phyloP scores from a whole-genome alignment of 2,888 invertebrate species.

The Lycocerus yunnanus region DNA sequence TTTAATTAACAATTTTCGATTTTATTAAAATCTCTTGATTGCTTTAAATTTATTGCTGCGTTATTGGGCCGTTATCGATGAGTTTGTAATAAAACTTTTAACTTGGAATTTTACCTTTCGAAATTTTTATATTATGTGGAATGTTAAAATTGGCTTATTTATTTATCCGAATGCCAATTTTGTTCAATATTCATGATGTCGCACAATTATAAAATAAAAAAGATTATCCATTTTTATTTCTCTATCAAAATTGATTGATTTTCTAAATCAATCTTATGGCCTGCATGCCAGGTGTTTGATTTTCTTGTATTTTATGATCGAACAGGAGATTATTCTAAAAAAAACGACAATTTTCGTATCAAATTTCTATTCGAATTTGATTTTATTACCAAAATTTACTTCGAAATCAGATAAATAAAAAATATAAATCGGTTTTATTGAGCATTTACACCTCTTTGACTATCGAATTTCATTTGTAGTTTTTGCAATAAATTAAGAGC shows the following conservation, averaged over 20 bases:
- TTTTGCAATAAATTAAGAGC: neutral
- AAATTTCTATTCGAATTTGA: neutral
- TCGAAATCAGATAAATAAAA: neutral
- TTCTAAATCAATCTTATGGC: neutral
- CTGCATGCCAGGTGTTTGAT: neutral
- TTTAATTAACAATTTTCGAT: neutral
- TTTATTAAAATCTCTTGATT: neutral
- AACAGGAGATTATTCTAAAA: neutral
- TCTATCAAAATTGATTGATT: neutral
- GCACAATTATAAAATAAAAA: neutral
- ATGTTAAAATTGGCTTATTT: neutral
- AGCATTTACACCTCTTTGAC: neutral
- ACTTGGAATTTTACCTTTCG: neutral
- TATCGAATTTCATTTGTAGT: neutral
- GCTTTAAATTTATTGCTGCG: neutral
- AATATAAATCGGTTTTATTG: neutral
- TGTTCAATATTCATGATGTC: neutral
- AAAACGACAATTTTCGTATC: neutral
- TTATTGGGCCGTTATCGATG: neutral
- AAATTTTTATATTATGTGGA: neutral
- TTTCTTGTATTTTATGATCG: neutral
- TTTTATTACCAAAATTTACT: neutral
- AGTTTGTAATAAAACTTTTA: neutral
- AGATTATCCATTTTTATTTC: neutral
- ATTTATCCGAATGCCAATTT: neutral